Base-by-base conservation (phyloP, 1,140 invertebrate genomes). In the Rhynchophorus ferrugineus region DNA sequence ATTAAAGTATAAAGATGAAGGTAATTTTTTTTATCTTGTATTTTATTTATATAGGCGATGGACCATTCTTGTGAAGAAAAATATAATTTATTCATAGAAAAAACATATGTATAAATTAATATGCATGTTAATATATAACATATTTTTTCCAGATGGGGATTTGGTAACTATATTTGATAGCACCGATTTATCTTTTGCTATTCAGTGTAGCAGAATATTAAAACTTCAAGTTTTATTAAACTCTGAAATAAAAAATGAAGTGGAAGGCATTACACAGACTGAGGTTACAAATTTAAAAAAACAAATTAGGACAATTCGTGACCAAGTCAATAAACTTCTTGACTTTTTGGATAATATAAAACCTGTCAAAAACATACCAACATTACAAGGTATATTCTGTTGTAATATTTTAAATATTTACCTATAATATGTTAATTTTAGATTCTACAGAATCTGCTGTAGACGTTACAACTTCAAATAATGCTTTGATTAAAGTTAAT, bases 1-100 rank as follows among this genome's bases (percentile, higher is more conserved):
- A 2, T 76, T 87, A 13, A 87, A 87, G 69, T 87, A 86, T 64
- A 83, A 82, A 71, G 84, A 86, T 73, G 83, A 85, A 78, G 81
- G 80, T 81, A 67, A 47, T 38, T 53, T 21, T 13, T n/a, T 48
- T 48, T 21, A 22, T 38, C 16, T 48, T 19, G 21, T 22, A 14
- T 37, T 29, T 48, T 29, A 44, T 43, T 43, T 24, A 44, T 22
- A 37, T 37, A n/a, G n/a, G n/a, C n/a, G n/a, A n/a, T n/a, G n/a
- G n/a, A n/a, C n/a, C n/a, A 38, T 38, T 14, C n/a, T 38, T 13
- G 7, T 6, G 5, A 38, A 6, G 37, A 19, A 14, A 14, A 38
- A 14, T 38, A 19, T 19, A 14, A 38, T 6, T n/a, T 14, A 19
- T 14, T 14, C 17, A 6, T 5, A 38, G n/a, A 3, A n/a, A n/a